These are phyloP conservation scores for Alectura lathami DNA, from an alignment of 2,113 vertebrate genomes.

Conservation along the genomic window DNA sequence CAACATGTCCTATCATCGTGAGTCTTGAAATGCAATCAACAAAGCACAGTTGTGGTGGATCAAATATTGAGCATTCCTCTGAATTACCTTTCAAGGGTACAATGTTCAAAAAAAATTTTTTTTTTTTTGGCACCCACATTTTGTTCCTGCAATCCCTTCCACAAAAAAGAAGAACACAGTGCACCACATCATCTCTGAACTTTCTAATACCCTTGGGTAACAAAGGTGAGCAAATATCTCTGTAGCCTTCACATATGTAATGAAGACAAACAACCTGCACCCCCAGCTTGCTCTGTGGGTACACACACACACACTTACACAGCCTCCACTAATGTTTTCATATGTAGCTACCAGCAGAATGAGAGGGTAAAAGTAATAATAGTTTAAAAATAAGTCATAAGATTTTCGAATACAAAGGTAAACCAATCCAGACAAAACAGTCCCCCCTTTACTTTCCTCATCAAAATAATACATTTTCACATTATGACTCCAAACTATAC, in stretches of 20 bases:
- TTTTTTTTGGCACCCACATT: neutral
- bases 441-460: neutral
- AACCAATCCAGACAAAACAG: neutral
- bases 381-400: neutral
- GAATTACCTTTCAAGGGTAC: neutral
- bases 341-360: neutral
- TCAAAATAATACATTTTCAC: constrained; percentile 25
- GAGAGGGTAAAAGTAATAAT: neutral
- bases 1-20: neutral
- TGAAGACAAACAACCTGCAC: neutral
- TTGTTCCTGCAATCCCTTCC: neutral
- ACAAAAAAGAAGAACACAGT: neutral
- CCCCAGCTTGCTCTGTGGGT: neutral
- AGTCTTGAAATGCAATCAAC: neutral
- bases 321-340: neutral
- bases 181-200: neutral
- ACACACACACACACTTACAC: neutral
- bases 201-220: neutral
- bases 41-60: neutral
- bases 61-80: neutral
- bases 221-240: neutral
- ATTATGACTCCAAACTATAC: constrained; percentile 43
- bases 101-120: neutral
- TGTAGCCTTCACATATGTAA: neutral
- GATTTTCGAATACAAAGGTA: neutral